Conservation (phyloP, 2,113 vertebrate species). For the Sylvietta virens region DNA sequence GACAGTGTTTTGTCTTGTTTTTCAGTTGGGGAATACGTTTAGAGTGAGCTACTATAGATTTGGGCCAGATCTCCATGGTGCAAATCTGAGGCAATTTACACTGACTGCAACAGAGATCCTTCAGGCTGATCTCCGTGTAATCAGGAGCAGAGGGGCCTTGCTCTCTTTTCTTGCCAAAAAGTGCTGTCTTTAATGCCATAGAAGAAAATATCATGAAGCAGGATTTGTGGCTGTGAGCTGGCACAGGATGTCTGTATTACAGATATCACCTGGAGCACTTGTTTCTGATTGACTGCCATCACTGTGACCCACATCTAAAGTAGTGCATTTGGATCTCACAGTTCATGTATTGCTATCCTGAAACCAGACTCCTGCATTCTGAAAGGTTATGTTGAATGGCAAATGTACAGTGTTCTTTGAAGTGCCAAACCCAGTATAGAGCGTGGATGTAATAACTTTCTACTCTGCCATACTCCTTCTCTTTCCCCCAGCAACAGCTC, state of each 20-base stretch:
- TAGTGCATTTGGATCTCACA: background rate
- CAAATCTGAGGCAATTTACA: constrained; percentile 55
- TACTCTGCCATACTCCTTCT: background rate
- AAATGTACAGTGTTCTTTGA: background rate
- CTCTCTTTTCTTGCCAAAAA: background rate
- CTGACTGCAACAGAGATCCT: constrained; percentile 10
- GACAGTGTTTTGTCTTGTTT: constrained; percentile 52
- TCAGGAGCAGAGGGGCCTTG: background rate
- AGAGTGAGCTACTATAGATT: background rate
- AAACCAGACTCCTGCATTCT: background rate
- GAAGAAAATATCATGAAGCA: background rate
- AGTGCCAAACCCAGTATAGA: background rate
- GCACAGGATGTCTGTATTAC: background rate
- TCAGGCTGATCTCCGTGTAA: background rate
- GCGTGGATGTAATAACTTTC: background rate
- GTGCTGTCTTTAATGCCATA: background rate
- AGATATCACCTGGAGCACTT: background rate
- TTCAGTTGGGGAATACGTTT: constrained; percentile 1
- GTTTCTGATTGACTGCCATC: background rate
- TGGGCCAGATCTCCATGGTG: background rate
- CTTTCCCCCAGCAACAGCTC: background rate
- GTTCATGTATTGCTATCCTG: background rate
- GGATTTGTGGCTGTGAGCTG: constrained; percentile 19
- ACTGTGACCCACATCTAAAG: background rate
- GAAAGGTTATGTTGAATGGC: background rate